phyloP scores from a whole-genome alignment of 1,140 invertebrate genomes.

The Helicorthomorpha holstii region DNA sequence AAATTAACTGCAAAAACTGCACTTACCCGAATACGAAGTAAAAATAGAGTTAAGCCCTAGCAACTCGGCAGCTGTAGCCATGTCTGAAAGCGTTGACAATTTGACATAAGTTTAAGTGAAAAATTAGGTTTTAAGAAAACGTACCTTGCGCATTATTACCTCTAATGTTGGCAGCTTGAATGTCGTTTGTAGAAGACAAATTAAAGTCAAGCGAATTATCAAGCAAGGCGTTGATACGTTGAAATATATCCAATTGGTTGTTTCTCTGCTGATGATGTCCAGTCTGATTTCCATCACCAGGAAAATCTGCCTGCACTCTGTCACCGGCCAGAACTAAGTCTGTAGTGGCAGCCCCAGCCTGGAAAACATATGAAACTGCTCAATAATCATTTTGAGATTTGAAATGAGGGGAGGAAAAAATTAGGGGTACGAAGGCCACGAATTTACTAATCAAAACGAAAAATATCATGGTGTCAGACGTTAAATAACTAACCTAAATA shows the following conservation, averaged over 20 bases:
- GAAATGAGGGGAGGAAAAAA: no score
- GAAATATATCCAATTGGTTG: conserved; percentile 22
- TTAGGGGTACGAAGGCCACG: no score
- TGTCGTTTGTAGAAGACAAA: conserved; percentile 12
- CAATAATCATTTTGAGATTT: no score
- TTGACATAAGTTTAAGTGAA: conserved; percentile 7
- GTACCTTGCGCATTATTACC: no score
- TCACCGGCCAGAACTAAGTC: neutral
- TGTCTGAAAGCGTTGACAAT: conserved; percentile 7
- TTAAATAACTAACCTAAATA: no score
- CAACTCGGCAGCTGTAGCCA: conserved; percentile 32
- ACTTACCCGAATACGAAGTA: neutral
- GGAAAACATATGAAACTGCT: no score
- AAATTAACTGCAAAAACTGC: neutral
- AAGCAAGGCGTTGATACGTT: conserved; percentile 26
- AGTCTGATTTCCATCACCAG: neutral
- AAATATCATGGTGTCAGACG: no score
- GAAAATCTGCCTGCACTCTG: neutral
- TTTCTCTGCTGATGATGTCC: conserved; percentile 7
- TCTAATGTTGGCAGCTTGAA: no score
- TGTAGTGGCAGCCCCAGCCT: neutral
- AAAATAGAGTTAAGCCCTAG: conserved; percentile 28
- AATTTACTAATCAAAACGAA: no score
- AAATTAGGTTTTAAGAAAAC: no score
- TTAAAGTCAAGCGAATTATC: conserved; percentile 25